Evolutionary conservation across 2,797 vertebrate species (phyloP).

Genomic region (Cynopterus sphinx): DNA sequence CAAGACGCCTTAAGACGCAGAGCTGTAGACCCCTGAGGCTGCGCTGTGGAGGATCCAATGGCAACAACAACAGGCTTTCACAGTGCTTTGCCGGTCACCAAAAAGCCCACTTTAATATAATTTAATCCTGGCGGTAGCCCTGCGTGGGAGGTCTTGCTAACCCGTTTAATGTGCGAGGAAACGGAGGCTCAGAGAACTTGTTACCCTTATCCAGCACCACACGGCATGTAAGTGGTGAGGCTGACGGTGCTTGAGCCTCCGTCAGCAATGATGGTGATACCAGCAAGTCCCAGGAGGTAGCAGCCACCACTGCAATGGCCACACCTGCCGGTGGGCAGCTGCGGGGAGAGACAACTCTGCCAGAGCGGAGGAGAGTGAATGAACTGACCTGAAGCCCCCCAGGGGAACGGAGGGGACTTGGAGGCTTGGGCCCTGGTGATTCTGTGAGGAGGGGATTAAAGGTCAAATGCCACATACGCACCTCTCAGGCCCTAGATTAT

Average conservation of each 20-base stretch:
- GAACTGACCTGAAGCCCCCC: background rate
- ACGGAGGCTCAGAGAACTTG: background rate
- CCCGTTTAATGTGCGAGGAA: background rate
- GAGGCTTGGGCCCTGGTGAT: background rate
- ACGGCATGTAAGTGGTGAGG: background rate
- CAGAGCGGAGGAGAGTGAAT: fast-evolving
- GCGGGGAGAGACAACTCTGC: fast-evolving
- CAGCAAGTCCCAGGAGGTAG: background rate
- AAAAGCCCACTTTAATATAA: background rate
- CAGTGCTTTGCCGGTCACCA: background rate
- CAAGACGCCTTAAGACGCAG: background rate
- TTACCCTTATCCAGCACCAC: background rate
- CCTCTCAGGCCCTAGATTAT: background rate
- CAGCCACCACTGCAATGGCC: too few relatives aligned
- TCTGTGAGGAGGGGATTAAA: background rate
- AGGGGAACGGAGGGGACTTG: background rate
- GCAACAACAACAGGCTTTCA: background rate
- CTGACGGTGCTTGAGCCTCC: background rate
- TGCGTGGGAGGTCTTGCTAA: background rate
- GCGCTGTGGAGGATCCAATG: background rate
- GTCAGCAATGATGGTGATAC: background rate
- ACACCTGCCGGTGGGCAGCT: background rate
- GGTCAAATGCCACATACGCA: background rate
- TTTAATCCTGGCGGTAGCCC: background rate
- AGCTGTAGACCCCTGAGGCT: background rate